Evolutionary conservation across 2,888 invertebrate genomes (phyloP), one percentile per base, ranked within the genome.

Genomic region (Ligdia adustata): DNA sequence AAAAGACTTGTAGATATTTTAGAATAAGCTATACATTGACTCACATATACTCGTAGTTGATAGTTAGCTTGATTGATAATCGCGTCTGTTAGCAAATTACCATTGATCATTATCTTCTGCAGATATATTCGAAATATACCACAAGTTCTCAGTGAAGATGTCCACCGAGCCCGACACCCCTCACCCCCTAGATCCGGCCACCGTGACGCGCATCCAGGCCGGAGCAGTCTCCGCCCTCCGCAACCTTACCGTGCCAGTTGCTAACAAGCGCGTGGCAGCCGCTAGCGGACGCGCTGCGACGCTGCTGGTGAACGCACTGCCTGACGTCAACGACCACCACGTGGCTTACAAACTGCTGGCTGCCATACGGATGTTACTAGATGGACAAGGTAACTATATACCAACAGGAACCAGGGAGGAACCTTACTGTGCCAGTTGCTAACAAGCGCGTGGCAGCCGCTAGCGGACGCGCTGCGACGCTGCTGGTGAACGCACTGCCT

Each of bases 301-400:
- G 0, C 4, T 78, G 18, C 86, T 97, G 44, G 90, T 97, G 40
- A 91, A 93, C 47, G 94, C 94, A 2, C 89, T 96, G 68, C 95
- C 95, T 0, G 81, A 87, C 37, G 92, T 93, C 27, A 91, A 92
- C 31, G 95, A 96, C 49, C 94, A 94, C 42, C 94, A 95, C 14
- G 96, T 97, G 1, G 94, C 96, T 3, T 97, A 97, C 70, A 97
- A 97, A 80, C 86, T 98, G 50, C 76, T 98, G 37, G 97, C 97
- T 2, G 95, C 97, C 0, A 83, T 97, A 0, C 91, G 98, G 44
- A 96, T 98, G 94, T 92, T 96, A 26, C 94, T 97, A 1, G 97
- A 97, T 79, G 95, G 95, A 14, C 95, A 96, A 90, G 93, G 95
- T 95, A 65, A 3, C 12, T n/a, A 12, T 7, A 4, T 38, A 16